These are phyloP conservation scores for Thecophora atra DNA, from an alignment of 2,888 invertebrate species.

Conservation along the genomic window DNA sequence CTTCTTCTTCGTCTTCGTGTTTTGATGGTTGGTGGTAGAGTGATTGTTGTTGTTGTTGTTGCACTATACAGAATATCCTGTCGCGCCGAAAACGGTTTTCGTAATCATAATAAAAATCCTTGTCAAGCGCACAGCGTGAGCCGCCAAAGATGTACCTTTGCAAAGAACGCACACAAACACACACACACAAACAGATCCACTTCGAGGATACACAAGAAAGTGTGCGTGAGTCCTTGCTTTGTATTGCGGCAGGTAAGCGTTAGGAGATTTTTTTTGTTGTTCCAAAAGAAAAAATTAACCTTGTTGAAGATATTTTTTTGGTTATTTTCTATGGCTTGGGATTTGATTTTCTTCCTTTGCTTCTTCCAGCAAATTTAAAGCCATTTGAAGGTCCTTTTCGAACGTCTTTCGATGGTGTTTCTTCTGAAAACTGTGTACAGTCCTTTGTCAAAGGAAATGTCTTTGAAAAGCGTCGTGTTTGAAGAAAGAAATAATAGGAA, in stretches of 20 bases:
- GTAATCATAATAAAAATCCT: conserved; percentile 26
- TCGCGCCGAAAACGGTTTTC: conserved; percentile 27
- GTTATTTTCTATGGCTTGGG: not conserved
- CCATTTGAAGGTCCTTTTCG: too few relatives aligned
- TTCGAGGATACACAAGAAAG: not conserved
- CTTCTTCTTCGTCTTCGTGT: not conserved
- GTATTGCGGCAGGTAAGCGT: conserved; percentile 21
- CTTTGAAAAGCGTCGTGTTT: too few relatives aligned
- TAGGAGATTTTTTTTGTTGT: not conserved
- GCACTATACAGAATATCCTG: conserved; percentile 9
- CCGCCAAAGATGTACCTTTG: conserved; percentile 19
- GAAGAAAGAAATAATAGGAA: too few relatives aligned
- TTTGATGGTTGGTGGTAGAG: conserved; percentile 3
- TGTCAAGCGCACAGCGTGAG: conserved; percentile 8
- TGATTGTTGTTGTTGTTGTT: conserved; percentile 5
- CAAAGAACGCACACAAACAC: not conserved
- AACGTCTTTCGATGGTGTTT: too few relatives aligned
- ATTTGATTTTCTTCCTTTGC: not conserved
- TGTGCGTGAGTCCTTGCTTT: not conserved
- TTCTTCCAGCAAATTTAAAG: not conserved
- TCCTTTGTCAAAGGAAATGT: too few relatives aligned
- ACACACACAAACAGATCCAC: not conserved
- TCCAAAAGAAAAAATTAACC: not conserved
- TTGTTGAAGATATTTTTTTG: not conserved
- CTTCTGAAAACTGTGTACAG: too few relatives aligned